Conservation (phyloP, 2,888 invertebrate species). For the Pediacus dermestoides region DNA sequence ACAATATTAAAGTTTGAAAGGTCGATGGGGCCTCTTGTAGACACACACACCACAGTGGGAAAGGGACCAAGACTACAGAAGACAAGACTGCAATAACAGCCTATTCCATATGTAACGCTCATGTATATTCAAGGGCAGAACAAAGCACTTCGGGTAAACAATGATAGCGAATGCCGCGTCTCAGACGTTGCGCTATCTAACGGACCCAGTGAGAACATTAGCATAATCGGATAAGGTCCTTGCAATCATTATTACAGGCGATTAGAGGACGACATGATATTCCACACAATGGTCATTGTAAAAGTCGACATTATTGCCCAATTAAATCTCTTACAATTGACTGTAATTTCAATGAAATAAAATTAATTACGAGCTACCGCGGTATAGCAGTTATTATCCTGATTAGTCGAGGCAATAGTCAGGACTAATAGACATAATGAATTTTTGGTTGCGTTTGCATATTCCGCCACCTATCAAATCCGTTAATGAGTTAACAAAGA, state of each 20-base stretch:
- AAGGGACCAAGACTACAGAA: constrained; percentile 20
- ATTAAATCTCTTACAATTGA: too few species aligned
- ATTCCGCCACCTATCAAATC: too few species aligned
- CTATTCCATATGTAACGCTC: constrained; percentile 51
- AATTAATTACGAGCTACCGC: too few species aligned
- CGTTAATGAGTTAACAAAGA: constrained; percentile 9
- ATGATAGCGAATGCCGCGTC: constrained; percentile 39
- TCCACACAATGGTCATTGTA: constrained; percentile 37
- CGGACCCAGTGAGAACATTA: constrained; percentile 46
- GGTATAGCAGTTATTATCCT: too few species aligned
- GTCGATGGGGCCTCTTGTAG: constrained; percentile 19
- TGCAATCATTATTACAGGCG: constrained; percentile 45
- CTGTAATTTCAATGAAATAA: too few species aligned
- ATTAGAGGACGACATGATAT: constrained; percentile 40
- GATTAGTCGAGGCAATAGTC: too few species aligned
- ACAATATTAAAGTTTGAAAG: constrained; percentile 36
- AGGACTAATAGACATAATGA: too few species aligned
- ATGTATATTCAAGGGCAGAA: constrained; percentile 50
- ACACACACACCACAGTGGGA: constrained; percentile 8
- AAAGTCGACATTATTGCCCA: constrained; percentile 12
- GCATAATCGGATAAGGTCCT: constrained; percentile 49
- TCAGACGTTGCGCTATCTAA: constrained; percentile 42
- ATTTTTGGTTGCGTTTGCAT: too few species aligned
- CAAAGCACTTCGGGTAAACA: constrained; percentile 48
- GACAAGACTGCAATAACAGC: constrained; percentile 44